Conservation (phyloP, 2,797 vertebrate genomes). For the Buceros bicornis region DNA sequence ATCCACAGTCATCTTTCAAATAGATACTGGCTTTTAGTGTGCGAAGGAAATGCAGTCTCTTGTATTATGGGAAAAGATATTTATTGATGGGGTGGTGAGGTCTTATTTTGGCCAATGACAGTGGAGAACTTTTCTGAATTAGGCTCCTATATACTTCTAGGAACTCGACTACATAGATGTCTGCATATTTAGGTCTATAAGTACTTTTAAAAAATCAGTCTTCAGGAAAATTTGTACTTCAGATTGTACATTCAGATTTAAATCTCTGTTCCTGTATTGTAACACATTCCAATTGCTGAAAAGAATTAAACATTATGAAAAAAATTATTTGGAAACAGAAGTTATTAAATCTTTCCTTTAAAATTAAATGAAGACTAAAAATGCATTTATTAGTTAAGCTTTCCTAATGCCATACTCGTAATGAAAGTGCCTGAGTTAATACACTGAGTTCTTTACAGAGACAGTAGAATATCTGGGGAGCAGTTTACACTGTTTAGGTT, state of each 20-base stretch:
- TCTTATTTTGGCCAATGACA: not conserved
- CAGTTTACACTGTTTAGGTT: not conserved
- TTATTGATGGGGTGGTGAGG: not conserved
- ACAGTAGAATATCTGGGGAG: not conserved
- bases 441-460: not conserved
- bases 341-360: not conserved
- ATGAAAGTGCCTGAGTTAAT: not conserved
- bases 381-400: not conserved
- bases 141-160: not conserved
- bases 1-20: conserved; percentile 41
- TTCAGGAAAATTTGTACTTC: not conserved
- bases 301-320: not conserved
- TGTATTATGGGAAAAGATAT: not conserved
- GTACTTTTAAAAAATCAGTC: not conserved
- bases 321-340: not conserved
- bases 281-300: not conserved
- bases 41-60: conserved; percentile 2
- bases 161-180: not conserved
- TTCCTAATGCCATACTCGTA: not conserved
- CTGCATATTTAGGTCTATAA: not conserved
- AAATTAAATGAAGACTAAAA: not conserved
- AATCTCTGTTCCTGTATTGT: not conserved
- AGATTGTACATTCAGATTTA: not conserved
- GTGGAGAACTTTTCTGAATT: not conserved
- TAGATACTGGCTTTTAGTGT: not conserved